Evolutionary conservation across 2,888 invertebrate genomes (phyloP), one percentile per base, ranked within the genome.

Genomic region (Lysandra bellargus): DNA sequence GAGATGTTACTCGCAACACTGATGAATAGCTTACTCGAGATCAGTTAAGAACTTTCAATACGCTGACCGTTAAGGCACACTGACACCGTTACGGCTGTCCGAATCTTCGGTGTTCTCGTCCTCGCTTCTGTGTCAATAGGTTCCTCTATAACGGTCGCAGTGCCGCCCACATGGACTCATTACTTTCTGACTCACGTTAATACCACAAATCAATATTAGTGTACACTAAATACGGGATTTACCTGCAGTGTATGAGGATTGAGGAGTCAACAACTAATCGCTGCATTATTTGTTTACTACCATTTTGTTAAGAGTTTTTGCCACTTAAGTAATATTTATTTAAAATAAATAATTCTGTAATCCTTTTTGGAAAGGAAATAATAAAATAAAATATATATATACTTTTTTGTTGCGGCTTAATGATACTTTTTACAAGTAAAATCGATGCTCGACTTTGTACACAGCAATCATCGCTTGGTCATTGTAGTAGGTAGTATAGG

Each of bases 11-110:
- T 64, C 4, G 9, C 2, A 69, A 69, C 69, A 69, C 33, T 69
- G 33, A 69, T 69, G 69, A 12, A 69, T 69, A 69, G 33, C 69
- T 69, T 30, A 9, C 23, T 69, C 64, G 14, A 33, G 17, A 30
- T 64, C 64, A 64, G 64, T 37, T 69, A 69, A 69, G 69, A 69
- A 30, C 64, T 69, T n/a, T 61, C 78, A 78, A 82, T 79, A 57
- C 83, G 80, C 87, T 85, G 88, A 90, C 93, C 91, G 92, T 92
- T 92, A 92, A 83, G 87, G 87, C 93, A 92, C 82, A 91, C 90
- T 93, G 89, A 92, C 93, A 92, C 84, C 90, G 90, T 90, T 92
- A 87, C 86, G 85, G 84, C 84, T 84, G 84, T 86, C 85, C 82
- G 86, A 87, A 86, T 87, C 80, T 82, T 81, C 53, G 75, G 77